Evolutionary conservation across 2,113 vertebrate species (phyloP).

Genomic region (Ciconia stormi): DNA sequence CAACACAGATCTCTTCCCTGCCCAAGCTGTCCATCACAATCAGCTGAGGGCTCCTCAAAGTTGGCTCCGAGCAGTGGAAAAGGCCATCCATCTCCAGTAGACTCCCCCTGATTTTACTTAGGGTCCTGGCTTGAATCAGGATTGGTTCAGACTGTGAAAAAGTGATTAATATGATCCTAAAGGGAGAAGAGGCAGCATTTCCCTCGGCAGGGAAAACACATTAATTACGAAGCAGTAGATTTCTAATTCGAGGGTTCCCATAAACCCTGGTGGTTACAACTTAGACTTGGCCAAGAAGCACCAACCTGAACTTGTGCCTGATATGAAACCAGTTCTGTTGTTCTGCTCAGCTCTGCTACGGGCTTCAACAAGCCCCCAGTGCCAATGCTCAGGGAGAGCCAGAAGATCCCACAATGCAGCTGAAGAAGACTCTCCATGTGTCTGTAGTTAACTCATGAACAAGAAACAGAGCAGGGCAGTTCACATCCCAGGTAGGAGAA

Average conservation of each 20-base stretch:
- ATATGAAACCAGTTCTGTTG: background rate
- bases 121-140: background rate
- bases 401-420: background rate
- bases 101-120: background rate
- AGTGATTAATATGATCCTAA: background rate
- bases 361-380: background rate
- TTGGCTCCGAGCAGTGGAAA: background rate
- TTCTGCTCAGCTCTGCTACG: background rate
- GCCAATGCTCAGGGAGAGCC: background rate
- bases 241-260: background rate
- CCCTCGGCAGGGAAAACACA: background rate
- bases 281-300: background rate
- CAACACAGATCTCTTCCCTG: background rate
- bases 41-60: background rate
- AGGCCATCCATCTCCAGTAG: background rate
- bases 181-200: background rate
- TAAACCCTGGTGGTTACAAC: background rate
- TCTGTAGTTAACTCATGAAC: fast-evolving
- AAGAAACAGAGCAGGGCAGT: background rate
- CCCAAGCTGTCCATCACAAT: background rate
- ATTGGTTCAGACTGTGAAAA: background rate
- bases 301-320: background rate
- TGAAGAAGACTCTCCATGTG: background rate
- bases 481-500: background rate
- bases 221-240: background rate